Base-by-base conservation (phyloP, 2,888 invertebrate genomes). In the Stenodera caucasica region DNA sequence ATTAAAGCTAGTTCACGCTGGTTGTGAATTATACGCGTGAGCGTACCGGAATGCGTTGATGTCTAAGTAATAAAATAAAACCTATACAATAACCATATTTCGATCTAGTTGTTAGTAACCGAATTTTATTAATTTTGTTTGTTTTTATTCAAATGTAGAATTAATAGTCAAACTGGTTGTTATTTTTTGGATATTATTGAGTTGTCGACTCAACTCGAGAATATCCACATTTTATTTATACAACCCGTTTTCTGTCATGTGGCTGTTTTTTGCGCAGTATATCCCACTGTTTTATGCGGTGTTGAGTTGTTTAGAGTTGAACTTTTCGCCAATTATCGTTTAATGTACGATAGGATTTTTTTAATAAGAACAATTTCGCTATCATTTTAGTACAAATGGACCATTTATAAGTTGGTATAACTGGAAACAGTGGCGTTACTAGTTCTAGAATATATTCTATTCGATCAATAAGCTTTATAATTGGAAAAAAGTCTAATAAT, bases 1-100 rank as follows among this genome's bases (percentile, higher is more conserved):
- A 66, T 66, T 63, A 58, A 62, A 62, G 64, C 57, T 59, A 58
- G 63, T 65, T 69, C 67, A 69, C 62, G 69, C 66, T 67, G 67
- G 52, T 67, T 55, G 18, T 30, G 57, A 67, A 62, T 57, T 65
- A 64, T 66, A 61, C 56, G 67, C 66, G 69, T 65, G 67, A 67
- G 69, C 66, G 67, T 65, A 65, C 5, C 2, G 67, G 67, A 59
- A 67, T 67, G 65, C 53, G 59, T 58, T 18, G 63, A 63, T 63
- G 57, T 63, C 62, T 55, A 60, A 66, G 63, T 64, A 67, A 66
- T n/a, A n/a, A n/a, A n/a, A n/a, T n/a, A n/a, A n/a, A n/a, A n/a
- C n/a, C n/a, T n/a, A n/a, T n/a, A n/a, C n/a, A 5, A 40, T 21
- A 12, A 21, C 7, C 18, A 45, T 45, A 45, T 5, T 21, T 45